phyloP scores from a whole-genome alignment of 2,113 vertebrate genomes.

The Hemicordylus capensis region DNA sequence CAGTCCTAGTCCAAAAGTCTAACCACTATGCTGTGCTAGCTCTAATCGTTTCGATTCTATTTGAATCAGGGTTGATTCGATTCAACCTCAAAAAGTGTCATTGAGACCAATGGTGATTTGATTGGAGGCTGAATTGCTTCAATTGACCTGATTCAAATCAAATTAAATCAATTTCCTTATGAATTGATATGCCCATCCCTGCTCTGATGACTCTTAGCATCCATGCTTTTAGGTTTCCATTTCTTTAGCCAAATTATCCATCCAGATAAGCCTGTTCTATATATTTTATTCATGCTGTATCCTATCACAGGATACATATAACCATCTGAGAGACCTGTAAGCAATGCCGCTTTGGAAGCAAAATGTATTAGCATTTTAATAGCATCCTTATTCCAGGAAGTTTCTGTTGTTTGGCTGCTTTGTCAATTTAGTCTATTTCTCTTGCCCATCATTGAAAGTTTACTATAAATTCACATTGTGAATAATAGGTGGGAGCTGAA shows the following conservation, averaged over 20 bases:
- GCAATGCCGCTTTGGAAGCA: background rate
- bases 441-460: background rate
- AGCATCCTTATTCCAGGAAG: constrained; percentile 18
- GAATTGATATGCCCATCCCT: too few species aligned
- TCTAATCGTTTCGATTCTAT: too few species aligned
- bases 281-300: background rate
- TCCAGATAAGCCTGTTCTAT: background rate
- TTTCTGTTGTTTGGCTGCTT: background rate
- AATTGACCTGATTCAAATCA: too few species aligned
- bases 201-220: background rate
- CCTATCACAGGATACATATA: background rate
- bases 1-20: too few species aligned
- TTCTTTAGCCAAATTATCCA: background rate
- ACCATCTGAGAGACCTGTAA: background rate
- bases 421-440: background rate
- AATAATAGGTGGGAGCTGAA: background rate
- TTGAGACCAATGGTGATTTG: too few species aligned
- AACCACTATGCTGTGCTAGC: too few species aligned
- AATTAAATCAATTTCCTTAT: too few species aligned
- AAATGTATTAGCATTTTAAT: background rate
- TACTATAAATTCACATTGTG: background rate
- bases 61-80: too few species aligned
- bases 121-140: too few species aligned
- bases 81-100: too few species aligned
- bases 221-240: background rate